Percentiles rank a stretch among this genome's conserved stretches.
These are phyloP conservation scores for Phrixothrix hirtus DNA, from an alignment of 2,888 invertebrate genomes.

Conservation along the genomic window DNA sequence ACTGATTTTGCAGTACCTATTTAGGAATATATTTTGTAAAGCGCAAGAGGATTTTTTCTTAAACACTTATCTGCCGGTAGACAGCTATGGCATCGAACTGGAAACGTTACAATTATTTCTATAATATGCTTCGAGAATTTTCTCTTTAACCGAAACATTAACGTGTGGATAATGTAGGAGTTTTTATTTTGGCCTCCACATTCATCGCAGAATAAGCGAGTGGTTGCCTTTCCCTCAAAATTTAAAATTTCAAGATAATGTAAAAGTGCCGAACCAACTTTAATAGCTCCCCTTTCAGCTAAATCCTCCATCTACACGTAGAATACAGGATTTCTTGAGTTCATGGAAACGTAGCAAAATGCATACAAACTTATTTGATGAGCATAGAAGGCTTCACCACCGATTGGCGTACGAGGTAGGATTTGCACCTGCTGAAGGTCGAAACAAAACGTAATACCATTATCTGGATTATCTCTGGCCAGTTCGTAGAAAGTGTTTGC, in stretches of 20 bases:
- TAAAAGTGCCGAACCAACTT: constrained; percentile 1
- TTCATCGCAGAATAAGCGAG: neutral
- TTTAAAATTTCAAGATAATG: constrained; percentile 6
- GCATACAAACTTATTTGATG: neutral
- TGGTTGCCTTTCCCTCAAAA: neutral
- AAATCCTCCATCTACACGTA: neutral
- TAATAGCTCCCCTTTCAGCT: constrained; percentile 1
- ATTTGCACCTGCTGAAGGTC: constrained; percentile 1
- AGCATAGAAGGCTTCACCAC: neutral
- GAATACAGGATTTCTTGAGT: neutral
- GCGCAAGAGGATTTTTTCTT: too few species aligned
- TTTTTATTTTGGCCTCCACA: too few species aligned
- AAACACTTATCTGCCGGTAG: too few species aligned
- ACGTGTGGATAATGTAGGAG: neutral
- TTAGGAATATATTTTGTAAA: too few species aligned
- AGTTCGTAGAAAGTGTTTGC: constrained; percentile 3
- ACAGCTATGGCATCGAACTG: too few species aligned
- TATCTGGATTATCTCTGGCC: neutral
- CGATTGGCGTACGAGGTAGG: constrained; percentile 4
- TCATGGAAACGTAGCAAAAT: neutral
- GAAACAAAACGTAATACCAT: neutral
- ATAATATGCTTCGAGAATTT: neutral
- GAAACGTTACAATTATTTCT: neutral
- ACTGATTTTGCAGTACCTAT: constrained; percentile 12
- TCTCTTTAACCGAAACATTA: neutral